phyloP scores from a whole-genome alignment of 2,888 invertebrate species.

The Xanthorhoe designata region DNA sequence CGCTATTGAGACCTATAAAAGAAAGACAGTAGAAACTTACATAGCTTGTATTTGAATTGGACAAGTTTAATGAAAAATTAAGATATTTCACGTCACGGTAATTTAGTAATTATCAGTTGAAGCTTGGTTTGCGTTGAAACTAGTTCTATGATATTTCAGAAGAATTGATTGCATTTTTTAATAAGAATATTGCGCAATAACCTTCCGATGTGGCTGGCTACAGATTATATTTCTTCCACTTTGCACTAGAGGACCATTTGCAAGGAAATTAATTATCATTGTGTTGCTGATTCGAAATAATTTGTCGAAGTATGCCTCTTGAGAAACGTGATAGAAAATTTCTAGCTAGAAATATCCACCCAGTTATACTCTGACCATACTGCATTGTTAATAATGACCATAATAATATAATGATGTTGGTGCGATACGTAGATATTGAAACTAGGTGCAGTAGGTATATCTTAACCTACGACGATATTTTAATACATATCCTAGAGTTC shows the following conservation, averaged over 20 bases:
- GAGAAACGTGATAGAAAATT: background rate
- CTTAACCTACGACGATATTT: background rate
- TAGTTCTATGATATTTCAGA: slow-evolving; percentile 14
- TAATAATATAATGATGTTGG: background rate
- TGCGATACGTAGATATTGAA: background rate
- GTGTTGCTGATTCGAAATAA: background rate
- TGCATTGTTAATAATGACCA: background rate
- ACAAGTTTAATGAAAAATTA: too few relatives aligned
- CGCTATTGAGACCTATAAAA: too few relatives aligned
- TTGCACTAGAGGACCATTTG: slow-evolving; percentile 66
- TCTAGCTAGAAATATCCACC: background rate
- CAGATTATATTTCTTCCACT: slow-evolving; percentile 52
- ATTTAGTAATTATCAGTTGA: background rate
- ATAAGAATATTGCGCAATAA: slow-evolving; percentile 49
- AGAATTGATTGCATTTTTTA: slow-evolving; percentile 45
- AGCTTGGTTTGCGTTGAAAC: background rate
- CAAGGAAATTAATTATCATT: slow-evolving; percentile 49
- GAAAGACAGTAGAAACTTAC: too few relatives aligned
- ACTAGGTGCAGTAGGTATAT: background rate
- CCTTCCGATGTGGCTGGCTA: background rate
- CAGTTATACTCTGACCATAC: background rate
- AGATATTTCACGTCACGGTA: too few relatives aligned
- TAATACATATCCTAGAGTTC: background rate
- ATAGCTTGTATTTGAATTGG: too few relatives aligned
- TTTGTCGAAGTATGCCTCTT: background rate